Evolutionary conservation across 2,113 vertebrate species (phyloP).

Genomic region (Scolopax mira): DNA sequence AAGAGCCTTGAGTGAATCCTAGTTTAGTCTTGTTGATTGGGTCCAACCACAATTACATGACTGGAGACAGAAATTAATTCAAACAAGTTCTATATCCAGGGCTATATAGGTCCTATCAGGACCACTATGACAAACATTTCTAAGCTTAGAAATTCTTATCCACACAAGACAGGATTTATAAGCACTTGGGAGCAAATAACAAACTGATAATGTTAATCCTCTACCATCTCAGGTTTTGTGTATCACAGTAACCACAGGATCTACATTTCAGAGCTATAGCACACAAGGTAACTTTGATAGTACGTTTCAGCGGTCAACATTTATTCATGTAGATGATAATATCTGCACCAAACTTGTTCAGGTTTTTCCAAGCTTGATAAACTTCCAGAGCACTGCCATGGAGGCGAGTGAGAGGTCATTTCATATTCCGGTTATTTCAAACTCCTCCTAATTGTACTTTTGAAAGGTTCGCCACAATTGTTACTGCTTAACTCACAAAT

Average conservation of each 20-base stretch:
- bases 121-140: neutral
- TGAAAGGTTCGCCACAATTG: neutral
- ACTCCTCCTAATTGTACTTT: neutral
- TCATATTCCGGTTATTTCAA: neutral
- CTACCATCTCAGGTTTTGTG: neutral
- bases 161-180: neutral
- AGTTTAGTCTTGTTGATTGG: neutral
- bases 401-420: neutral
- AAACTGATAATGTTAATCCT: neutral
- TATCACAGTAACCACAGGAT: neutral
- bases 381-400: neutral
- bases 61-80: neutral
- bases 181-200: neutral
- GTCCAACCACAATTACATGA: neutral
- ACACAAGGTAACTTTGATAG: neutral
- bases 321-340: neutral
- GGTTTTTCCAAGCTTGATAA: neutral
- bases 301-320: neutral
- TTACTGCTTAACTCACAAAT: neutral
- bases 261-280: neutral
- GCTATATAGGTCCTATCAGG: neutral
- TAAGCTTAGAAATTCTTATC: neutral
- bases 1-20: neutral
- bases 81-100: neutral
- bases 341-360: neutral